These are phyloP conservation scores for Pitangus sulphuratus DNA, from an alignment of 2,797 vertebrate genomes.

Conservation along the genomic window DNA sequence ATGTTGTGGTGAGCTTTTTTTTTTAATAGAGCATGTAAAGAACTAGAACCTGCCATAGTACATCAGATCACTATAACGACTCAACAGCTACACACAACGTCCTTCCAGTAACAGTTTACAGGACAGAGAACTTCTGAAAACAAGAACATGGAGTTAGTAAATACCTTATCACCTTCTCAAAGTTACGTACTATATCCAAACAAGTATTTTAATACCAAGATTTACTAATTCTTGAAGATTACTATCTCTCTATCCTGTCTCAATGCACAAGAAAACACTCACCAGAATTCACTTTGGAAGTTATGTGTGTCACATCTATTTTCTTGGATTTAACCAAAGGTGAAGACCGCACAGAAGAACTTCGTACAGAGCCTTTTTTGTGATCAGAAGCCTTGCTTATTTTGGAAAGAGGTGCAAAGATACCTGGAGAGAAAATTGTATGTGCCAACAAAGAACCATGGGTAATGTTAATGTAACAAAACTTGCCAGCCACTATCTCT, in stretches of 20 bases:
- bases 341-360: slow-evolving; percentile 55
- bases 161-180: neutral
- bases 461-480: neutral
- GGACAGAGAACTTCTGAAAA: neutral
- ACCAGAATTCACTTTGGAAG: slow-evolving; percentile 92
- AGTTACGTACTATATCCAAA: neutral
- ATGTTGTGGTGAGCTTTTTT: neutral
- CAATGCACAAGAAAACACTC: slow-evolving; percentile 7
- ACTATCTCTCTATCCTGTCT: neutral
- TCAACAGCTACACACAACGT: accelerated
- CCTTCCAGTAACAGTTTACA: neutral
- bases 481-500: neutral
- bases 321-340: slow-evolving; percentile 78
- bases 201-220: neutral
- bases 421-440: slow-evolving; percentile 77
- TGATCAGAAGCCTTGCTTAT: slow-evolving; percentile 87
- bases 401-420: slow-evolving; percentile 96
- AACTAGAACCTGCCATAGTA: neutral
- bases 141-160: accelerated
- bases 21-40: neutral
- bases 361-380: slow-evolving; percentile 68
- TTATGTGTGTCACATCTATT: slow-evolving; percentile 81
- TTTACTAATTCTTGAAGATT: neutral
- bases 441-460: neutral
- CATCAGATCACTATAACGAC: neutral